Conservation (phyloP, 35 echinoderm and acorn worm species). For the Hemicentrotus pulcherrimus region DNA sequence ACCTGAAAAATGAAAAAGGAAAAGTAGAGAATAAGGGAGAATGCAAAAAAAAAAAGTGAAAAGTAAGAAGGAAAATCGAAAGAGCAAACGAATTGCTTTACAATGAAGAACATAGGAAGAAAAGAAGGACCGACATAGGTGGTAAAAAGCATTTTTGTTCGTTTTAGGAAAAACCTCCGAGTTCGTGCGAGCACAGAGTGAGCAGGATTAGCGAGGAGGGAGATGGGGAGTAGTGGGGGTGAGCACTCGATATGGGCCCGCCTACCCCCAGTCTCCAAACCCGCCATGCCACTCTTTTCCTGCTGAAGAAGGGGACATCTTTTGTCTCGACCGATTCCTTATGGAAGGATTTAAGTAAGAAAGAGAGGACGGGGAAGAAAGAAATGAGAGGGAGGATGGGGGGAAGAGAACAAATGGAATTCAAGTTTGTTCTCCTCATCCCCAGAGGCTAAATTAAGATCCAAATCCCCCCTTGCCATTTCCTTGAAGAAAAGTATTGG, state of each 20-base stretch:
- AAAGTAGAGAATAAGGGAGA: neutral
- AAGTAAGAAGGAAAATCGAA: slow-evolving; percentile 22
- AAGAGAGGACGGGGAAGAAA: neutral
- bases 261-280: neutral
- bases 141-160: slow-evolving; percentile 1
- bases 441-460: slow-evolving; percentile 32
- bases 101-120: neutral
- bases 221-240: neutral
- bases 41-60: neutral
- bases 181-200: neutral
- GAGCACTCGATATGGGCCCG: neutral
- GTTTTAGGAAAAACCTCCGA: neutral
- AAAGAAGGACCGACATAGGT: neutral
- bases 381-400: neutral
- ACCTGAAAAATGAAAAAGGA: slow-evolving; percentile 33
- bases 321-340: slow-evolving; percentile 27
- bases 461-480: slow-evolving; percentile 30
- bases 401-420: neutral
- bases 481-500: slow-evolving; percentile 1
- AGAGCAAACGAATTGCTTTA: slow-evolving; percentile 28
- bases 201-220: neutral
- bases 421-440: slow-evolving; percentile 26
- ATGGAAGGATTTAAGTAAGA: neutral
- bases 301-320: neutral
- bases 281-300: neutral